A percentile compares a stretch with the other conserved stretches of the same genome.
These are phyloP conservation scores for Pseudorhombus dupliciocellatus DNA, from an alignment of 2,113 vertebrate genomes.

Conservation along the genomic window DNA sequence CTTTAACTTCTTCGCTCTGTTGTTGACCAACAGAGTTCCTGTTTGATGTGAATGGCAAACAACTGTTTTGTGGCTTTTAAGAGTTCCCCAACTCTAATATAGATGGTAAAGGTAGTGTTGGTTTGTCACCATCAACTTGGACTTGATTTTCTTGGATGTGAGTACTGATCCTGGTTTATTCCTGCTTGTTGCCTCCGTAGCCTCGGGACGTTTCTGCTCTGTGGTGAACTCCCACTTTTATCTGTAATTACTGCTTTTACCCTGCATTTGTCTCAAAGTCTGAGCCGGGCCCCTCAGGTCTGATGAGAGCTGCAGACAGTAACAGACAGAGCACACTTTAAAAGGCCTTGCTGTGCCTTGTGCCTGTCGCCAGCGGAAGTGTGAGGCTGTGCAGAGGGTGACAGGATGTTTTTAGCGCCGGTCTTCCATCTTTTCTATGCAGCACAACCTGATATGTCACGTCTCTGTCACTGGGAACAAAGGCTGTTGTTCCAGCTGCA, in stretches of 20 bases:
- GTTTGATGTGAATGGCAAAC: neutral
- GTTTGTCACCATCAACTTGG: neutral
- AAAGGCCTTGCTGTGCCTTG: slow-evolving; percentile 36
- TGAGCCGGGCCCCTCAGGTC: neutral
- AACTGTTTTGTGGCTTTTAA: neutral
- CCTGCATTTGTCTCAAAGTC: neutral
- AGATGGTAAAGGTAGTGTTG: no score
- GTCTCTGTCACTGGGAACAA: slow-evolving; percentile 7
- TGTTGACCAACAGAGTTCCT: neutral
- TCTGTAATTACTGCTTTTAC: slow-evolving; percentile 38
- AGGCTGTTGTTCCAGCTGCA: slow-evolving; percentile 58
- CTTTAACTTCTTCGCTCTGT: neutral
- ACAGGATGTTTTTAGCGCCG: slow-evolving; percentile 65
- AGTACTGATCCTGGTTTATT: neutral
- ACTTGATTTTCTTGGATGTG: neutral
- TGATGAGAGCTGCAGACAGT: slow-evolving; percentile 37
- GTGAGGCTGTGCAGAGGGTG: slow-evolving; percentile 20
- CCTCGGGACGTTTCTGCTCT: slow-evolving; percentile 16
- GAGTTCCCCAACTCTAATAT: no score
- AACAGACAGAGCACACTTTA: slow-evolving; percentile 25
- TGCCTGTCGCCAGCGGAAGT: slow-evolving; percentile 30
- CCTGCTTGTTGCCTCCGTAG: neutral
- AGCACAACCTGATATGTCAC: slow-evolving; percentile 25
- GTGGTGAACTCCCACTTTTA: slow-evolving; percentile 21
- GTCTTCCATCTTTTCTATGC: slow-evolving; percentile 11